Evolutionary conservation across 2,113 vertebrate genomes (phyloP), one percentile per base, ranked within the genome.

Genomic region (Podilymbus podiceps): DNA sequence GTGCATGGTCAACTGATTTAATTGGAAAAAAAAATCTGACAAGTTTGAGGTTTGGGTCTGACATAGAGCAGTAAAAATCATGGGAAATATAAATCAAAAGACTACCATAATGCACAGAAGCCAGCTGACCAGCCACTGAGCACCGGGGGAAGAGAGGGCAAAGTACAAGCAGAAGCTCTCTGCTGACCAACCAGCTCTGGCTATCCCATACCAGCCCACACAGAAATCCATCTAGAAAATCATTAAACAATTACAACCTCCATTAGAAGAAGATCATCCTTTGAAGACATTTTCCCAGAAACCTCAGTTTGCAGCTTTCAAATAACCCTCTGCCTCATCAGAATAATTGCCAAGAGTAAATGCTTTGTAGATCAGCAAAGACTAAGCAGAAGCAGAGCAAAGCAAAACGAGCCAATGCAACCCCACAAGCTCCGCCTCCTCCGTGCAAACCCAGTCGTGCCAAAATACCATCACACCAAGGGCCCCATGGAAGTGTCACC

Each of bases 191-290:
- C 59, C 66, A 79, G 81, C 81, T 58, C 85, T 62, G 63, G 53
- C 90, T 46, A 46, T 90, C 86, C 94, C 12, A 10, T 35, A 66
- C 74, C 90, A 71, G 59, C 88, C 86, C 91, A 80, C 59, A 31
- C 1, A 0, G 83, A 90, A 90, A 95, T 86, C 94, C 68, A 84
- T 95, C 81, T 4, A 80, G 76, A 93, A 96, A 96, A 96, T 92
- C 95, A 90, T 96, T 93, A 93, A 95, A 93, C 93, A 92, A 93
- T 95, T 95, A 95, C 86, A 95, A 59, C 73, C 68, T 90, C 86
- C 81, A 58, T 47, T 3, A 31, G 80, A 92, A 88, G 89, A 63
- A 77, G 75, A 80, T 95, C 83, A 84, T 72, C 91, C 84, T 93
- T 92, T 83, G 95, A 95, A 96, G 84, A 67, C 60, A 59, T 85